Evolutionary conservation across 2,113 vertebrate species (phyloP), one percentile per base, ranked within the genome.

Genomic region (Paramisgurnus dabryanus): DNA sequence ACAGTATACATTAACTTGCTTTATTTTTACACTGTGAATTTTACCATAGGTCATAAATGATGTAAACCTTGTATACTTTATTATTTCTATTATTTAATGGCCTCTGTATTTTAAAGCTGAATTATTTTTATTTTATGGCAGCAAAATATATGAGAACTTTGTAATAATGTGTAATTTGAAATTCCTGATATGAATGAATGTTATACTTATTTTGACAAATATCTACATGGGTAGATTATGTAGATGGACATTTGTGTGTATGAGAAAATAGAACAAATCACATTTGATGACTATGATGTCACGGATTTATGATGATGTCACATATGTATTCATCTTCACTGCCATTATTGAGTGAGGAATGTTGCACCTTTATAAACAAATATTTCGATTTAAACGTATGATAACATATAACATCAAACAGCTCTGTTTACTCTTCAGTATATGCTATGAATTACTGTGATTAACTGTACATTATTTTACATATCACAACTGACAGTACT

Each of bases 21-120:
- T 69, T 55, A 50, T 17, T 70, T 43, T 63, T 27, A 81, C 82
- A 89, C 90, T 92, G 91, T 92, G 91, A 93, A 92, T 87, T 85
- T 84, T 55, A 72, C 49, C 65, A 66, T 34, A 47, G 65, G 43
- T 40, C 58, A 39, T 76, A 58, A 13, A 57, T 82, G 34, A 55
- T 68, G 69, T 57, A 79, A 66, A 63, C 43, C 57, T 58, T 71
- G 34, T 67, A 73, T 45, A 50, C 55, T 45, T 64, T 67, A 61
- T 27, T 75, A 49, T 60, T 43, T 6, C 55, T 58, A 71, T 73
- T 75, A 60, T 73, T 43, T 69, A 75, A 47, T 11, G 18, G 58
- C 22, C 12, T 64, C 43, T 11, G 75, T 82, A 67, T 83, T 72
- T 84, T 49, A 49, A 79, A 40, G 10, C 39, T 49, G 22, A 53